phyloP scores from a whole-genome alignment of 2,888 invertebrate species.

The Orgyia antiqua region DNA sequence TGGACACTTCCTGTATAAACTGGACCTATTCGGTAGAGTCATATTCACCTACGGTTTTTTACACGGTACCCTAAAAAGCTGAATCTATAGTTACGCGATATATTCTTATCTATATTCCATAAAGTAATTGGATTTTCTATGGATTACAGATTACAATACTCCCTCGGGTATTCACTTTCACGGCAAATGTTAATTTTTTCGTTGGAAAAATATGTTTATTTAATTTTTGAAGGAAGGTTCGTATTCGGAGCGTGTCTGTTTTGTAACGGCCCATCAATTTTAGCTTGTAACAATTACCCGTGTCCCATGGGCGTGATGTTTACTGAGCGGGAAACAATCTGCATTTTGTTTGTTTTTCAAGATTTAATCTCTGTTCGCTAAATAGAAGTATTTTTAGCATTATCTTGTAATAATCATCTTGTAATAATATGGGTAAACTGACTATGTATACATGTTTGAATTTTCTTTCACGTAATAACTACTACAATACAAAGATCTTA shows the following conservation, averaged over 20 bases:
- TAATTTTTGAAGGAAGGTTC: conserved; percentile 7
- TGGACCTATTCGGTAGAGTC: too few relatives aligned
- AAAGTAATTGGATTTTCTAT: background rate
- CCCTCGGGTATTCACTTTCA: background rate
- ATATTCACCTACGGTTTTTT: too few relatives aligned
- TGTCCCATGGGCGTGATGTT: conserved; percentile 8
- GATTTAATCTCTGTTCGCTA: background rate
- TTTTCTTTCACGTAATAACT: too few relatives aligned
- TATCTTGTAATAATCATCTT: too few relatives aligned
- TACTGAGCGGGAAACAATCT: conserved; percentile 7
- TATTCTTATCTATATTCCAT: background rate
- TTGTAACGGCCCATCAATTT: conserved; percentile 11
- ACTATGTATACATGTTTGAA: too few relatives aligned
- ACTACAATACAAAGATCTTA: too few relatives aligned
- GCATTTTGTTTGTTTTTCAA: conserved; percentile 13
- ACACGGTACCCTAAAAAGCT: too few relatives aligned
- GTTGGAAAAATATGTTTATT: conserved; percentile 1
- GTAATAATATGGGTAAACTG: too few relatives aligned
- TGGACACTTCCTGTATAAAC: too few relatives aligned
- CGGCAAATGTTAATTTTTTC: background rate
- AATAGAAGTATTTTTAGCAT: too few relatives aligned
- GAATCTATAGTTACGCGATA: too few relatives aligned
- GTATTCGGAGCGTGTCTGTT: conserved; percentile 10
- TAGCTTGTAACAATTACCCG: conserved; percentile 11
- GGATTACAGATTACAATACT: background rate